Conservation (phyloP, 1,140 invertebrate species). For the Mactra quadrangularis region DNA sequence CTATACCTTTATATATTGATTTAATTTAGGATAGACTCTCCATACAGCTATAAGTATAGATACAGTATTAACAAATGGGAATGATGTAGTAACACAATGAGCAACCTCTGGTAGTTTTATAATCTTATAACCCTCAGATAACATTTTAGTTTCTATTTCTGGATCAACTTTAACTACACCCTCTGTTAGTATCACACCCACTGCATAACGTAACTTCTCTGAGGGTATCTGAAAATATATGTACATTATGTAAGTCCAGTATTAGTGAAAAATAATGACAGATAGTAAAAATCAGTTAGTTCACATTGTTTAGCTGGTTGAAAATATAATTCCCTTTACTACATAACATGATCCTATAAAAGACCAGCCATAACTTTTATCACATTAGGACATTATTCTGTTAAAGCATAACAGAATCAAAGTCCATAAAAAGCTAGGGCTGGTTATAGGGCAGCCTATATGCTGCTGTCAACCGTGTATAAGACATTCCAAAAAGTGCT, state of each 20-base stretch:
- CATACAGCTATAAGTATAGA: conserved; percentile 83
- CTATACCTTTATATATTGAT: conserved; percentile 83
- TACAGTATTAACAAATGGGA: conserved; percentile 83
- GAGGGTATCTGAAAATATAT: conserved; percentile 76
- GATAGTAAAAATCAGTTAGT: neutral
- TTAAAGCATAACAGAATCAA: neutral
- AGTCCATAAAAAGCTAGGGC: no score
- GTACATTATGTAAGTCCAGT: neutral
- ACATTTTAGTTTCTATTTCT: conserved; percentile 65
- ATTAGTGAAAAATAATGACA: neutral
- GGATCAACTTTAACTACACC: conserved; percentile 66
- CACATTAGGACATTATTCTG: neutral
- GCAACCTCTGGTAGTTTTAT: conserved; percentile 80
- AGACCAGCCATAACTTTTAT: neutral
- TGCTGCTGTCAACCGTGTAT: no score
- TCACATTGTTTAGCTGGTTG: neutral
- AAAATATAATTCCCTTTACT: neutral
- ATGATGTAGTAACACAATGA: conserved; percentile 82
- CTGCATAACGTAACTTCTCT: conserved; percentile 80
- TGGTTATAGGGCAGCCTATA: no score
- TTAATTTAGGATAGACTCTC: conserved; percentile 83
- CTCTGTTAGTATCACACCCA: conserved; percentile 82
- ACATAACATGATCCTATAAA: neutral
- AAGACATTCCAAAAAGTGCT: no score
- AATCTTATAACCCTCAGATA: conserved; percentile 81